Percentiles rank a stretch among this genome's conserved stretches.
Evolutionary conservation across 2,797 vertebrate genomes (phyloP).

Genomic region (Sebastes minor): DNA sequence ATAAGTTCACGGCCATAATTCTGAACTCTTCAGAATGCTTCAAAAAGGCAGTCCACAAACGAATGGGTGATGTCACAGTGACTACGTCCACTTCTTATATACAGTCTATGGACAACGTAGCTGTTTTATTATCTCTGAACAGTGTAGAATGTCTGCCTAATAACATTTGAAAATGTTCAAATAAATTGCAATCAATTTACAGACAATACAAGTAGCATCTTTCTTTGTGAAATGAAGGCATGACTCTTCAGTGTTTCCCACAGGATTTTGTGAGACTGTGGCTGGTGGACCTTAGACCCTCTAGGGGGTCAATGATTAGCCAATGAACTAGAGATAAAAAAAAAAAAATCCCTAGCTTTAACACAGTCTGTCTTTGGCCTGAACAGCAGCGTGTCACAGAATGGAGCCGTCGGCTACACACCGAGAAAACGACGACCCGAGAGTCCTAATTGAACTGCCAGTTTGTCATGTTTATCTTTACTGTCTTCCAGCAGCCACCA

Average conservation of each 20-base stretch:
- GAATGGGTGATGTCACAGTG: too few relatives aligned
- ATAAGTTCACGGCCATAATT: too few relatives aligned
- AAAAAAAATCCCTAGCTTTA: constrained; percentile 42
- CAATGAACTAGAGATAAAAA: neutral
- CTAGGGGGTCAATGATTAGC: neutral
- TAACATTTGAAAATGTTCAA: neutral
- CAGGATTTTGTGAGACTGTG: neutral
- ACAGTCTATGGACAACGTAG: neutral
- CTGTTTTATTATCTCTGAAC: neutral
- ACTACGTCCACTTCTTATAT: neutral
- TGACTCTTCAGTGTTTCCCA: neutral
- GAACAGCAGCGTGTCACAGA: constrained; percentile 54
- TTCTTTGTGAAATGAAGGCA: neutral
- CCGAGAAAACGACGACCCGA: constrained; percentile 55
- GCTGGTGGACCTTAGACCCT: neutral
- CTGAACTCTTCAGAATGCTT: too few relatives aligned
- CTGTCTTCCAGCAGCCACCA: constrained; percentile 63
- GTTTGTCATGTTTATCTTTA: constrained; percentile 87
- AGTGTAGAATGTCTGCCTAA: neutral
- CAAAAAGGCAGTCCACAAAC: too few relatives aligned
- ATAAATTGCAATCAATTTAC: neutral
- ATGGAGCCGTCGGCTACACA: constrained; percentile 24
- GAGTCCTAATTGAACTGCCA: constrained; percentile 79
- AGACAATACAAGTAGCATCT: neutral
- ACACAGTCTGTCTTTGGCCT: constrained; percentile 67